Conservation (phyloP, 2,888 invertebrate genomes). For the Stenchaetothrips biformis region DNA sequence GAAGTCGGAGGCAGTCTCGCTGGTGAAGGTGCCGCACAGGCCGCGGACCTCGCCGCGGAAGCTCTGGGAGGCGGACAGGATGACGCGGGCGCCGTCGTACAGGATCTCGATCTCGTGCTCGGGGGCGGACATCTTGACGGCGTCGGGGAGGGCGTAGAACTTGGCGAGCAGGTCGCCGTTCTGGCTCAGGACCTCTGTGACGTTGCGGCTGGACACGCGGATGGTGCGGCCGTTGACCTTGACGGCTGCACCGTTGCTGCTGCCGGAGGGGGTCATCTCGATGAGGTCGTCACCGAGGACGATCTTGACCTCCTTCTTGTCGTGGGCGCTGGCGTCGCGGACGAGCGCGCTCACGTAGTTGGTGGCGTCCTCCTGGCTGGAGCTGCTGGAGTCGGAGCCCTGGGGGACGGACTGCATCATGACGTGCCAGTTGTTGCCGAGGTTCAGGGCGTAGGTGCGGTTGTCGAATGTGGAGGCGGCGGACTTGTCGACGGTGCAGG, state of each 20-base stretch:
- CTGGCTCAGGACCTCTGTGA: no score
- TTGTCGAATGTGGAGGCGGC: constrained; percentile 62
- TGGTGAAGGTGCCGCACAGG: constrained; percentile 61
- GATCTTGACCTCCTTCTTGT: constrained; percentile 47
- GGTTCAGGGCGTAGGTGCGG: constrained; percentile 53
- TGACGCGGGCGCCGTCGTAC: constrained; percentile 58
- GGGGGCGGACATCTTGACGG: constrained; percentile 51
- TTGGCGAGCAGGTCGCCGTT: constrained; percentile 43
- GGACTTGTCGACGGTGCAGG: constrained; percentile 58
- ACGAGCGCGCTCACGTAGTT: constrained; percentile 47
- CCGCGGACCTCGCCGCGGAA: constrained; percentile 57
- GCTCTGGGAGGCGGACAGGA: constrained; percentile 43
- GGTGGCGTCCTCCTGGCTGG: constrained; percentile 35
- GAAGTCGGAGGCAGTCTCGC: constrained; percentile 56
- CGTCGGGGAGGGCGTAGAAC: constrained; percentile 50
- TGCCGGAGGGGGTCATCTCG: constrained; percentile 39
- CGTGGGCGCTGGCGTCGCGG: constrained; percentile 42
- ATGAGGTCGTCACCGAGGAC: constrained; percentile 48
- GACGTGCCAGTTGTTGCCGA: constrained; percentile 57
- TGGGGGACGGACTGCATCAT: constrained; percentile 50
- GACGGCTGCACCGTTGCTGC: constrained; percentile 39
- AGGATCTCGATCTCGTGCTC: constrained; percentile 50
- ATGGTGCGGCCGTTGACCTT: constrained; percentile 41
- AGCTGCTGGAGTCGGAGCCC: constrained; percentile 31
- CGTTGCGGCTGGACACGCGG: no score